A percentile compares a stretch with the other conserved stretches of the same genome.
These are phyloP conservation scores for Mycogona germanica DNA, from an alignment of 2,888 invertebrate genomes.

Conservation along the genomic window DNA sequence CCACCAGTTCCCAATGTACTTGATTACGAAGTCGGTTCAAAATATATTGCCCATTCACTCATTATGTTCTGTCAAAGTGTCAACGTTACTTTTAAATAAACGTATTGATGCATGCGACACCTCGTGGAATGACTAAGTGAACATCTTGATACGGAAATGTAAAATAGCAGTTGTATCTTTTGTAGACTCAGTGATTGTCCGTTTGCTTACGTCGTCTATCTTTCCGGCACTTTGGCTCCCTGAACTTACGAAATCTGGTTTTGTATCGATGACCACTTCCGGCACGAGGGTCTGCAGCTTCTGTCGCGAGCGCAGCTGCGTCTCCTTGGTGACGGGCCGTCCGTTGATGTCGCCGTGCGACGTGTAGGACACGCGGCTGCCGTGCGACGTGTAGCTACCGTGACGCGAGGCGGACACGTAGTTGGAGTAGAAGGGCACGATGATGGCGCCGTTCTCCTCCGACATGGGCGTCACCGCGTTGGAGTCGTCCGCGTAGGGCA, in stretches of 20 bases:
- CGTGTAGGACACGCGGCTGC: conserved; percentile 83
- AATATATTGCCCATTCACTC: too few species aligned
- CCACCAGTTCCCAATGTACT: too few species aligned
- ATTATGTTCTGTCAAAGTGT: too few species aligned
- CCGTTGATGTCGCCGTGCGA: conserved; percentile 85
- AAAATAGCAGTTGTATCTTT: too few species aligned
- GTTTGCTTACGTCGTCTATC: not conserved
- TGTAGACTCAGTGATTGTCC: too few species aligned
- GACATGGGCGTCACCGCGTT: conserved; percentile 97
- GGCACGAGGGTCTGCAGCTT: conserved; percentile 27
- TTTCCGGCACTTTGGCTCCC: not conserved
- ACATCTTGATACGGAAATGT: too few species aligned
- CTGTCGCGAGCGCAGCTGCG: conserved; percentile 49
- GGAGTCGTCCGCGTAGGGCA: conserved; percentile 95
- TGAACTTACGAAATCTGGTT: conserved; percentile 21
- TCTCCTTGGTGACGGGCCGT: conserved; percentile 69
- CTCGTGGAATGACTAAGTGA: too few species aligned
- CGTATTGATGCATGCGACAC: too few species aligned
- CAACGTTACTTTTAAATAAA: too few species aligned
- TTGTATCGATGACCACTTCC: conserved; percentile 33
- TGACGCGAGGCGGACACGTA: conserved; percentile 76
- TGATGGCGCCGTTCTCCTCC: conserved; percentile 91
- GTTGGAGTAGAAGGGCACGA: conserved; percentile 81
- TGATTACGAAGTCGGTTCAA: too few species aligned
- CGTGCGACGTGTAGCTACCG: conserved; percentile 91